Evolutionary conservation across 2,797 vertebrate genomes (phyloP).

Genomic region (Adrianichthys oophorus): DNA sequence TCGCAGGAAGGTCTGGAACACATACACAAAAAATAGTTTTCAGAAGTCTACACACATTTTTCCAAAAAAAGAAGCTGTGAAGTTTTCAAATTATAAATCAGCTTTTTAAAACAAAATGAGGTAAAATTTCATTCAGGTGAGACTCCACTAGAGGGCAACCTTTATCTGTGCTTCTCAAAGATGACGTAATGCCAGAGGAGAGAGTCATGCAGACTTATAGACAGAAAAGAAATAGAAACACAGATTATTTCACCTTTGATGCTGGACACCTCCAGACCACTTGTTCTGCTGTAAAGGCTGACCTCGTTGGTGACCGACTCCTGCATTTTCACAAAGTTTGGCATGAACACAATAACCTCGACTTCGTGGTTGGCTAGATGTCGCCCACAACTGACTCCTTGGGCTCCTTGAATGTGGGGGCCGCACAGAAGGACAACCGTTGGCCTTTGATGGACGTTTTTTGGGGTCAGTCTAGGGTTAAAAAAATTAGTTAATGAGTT

Average conservation of each 20-base stretch:
- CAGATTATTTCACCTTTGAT: conserved; percentile 80
- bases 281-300: conserved; percentile 85
- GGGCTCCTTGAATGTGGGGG: conserved; percentile 89
- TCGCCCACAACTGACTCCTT: conserved; percentile 89
- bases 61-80: background rate
- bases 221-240: background rate
- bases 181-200: background rate
- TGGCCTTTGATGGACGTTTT: conserved; percentile 92
- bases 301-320: conserved; percentile 87
- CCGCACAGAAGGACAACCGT: conserved; percentile 89
- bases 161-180: conserved; percentile 25
- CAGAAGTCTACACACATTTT: too few species aligned
- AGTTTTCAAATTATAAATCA: background rate
- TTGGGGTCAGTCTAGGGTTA: conserved; percentile 84
- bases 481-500: background rate
- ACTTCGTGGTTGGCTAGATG: conserved; percentile 92
- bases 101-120: too few species aligned
- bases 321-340: conserved; percentile 92
- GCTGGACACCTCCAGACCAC: conserved; percentile 85
- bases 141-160: conserved; percentile 64
- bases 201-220: background rate
- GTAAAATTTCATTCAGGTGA: background rate
- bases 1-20: conserved; percentile 26
- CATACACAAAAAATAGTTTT: background rate
- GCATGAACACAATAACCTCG: conserved; percentile 88